phyloP scores from a whole-genome alignment of 2,888 invertebrate genomes.

The Andrena dorsata region DNA sequence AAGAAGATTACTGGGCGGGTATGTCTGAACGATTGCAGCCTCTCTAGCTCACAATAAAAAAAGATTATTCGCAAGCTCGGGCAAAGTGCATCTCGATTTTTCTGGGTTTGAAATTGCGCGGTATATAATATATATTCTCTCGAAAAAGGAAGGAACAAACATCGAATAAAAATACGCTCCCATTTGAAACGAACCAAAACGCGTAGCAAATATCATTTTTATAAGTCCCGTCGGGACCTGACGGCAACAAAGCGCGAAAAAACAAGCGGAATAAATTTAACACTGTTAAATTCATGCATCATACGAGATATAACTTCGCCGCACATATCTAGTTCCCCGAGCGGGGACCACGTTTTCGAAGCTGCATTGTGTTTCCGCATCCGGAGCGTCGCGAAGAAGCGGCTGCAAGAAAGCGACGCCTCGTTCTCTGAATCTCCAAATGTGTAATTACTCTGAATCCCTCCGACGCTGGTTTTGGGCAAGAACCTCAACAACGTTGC shows the following conservation, averaged over 20 bases:
- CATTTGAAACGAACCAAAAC: background rate
- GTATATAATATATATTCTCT: too few species aligned
- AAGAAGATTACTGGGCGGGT: background rate
- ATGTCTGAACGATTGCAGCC: background rate
- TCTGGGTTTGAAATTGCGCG: background rate
- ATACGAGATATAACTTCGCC: constrained; percentile 26
- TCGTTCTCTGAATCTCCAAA: constrained; percentile 1
- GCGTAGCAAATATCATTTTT: background rate
- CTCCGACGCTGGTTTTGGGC: background rate
- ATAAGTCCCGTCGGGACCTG: background rate
- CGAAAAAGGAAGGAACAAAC: too few species aligned
- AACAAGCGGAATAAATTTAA: constrained; percentile 24
- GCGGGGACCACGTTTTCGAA: background rate
- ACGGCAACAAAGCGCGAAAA: constrained; percentile 3
- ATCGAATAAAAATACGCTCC: background rate
- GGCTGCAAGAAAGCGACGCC: constrained; percentile 1
- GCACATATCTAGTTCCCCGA: background rate
- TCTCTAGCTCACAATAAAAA: too few species aligned
- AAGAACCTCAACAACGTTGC: background rate
- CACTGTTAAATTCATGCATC: constrained; percentile 36
- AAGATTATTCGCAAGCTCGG: too few species aligned
- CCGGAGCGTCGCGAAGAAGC: background rate
- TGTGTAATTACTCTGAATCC: constrained; percentile 21
- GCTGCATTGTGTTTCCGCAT: background rate
- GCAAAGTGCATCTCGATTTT: background rate